A percentile compares a stretch with the other conserved stretches of the same genome.
phyloP scores from a whole-genome alignment of 2,888 invertebrate genomes.

The Emmelina monodactyla region DNA sequence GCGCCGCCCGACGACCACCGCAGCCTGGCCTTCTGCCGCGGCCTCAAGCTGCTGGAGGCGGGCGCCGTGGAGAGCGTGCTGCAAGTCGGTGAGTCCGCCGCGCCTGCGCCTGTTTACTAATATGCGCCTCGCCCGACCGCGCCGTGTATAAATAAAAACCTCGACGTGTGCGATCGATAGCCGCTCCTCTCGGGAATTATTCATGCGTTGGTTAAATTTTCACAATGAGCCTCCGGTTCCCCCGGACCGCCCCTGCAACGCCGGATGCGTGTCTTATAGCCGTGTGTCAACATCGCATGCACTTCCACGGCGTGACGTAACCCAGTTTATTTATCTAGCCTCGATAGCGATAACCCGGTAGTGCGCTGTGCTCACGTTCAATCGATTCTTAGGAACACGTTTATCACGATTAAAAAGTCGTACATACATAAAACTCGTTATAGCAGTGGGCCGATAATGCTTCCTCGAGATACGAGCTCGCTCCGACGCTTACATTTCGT shows the following conservation, averaged over 20 bases:
- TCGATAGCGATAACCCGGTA: conserved; percentile 31
- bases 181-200: conserved; percentile 64
- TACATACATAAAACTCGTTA: conserved; percentile 9
- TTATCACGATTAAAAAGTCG: conserved; percentile 18
- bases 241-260: conserved; percentile 17
- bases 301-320: conserved; percentile 19
- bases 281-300: conserved; percentile 2
- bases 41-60: conserved; percentile 81
- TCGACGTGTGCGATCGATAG: conserved; percentile 66
- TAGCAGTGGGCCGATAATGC: conserved; percentile 23
- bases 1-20: conserved; percentile 74
- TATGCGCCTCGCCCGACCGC: conserved; percentile 66
- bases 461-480: conserved; percentile 24
- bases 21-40: conserved; percentile 86
- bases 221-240: conserved; percentile 44
- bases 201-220: conserved; percentile 58
- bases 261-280: no score
- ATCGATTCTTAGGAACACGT: conserved; percentile 31
- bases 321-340: conserved; percentile 27
- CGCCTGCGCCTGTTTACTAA: conserved; percentile 66
- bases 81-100: conserved; percentile 83
- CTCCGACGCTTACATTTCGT: not conserved
- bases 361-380: conserved; percentile 26
- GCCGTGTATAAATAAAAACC: conserved; percentile 66
- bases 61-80: conserved; percentile 85